phyloP scores from a whole-genome alignment of 2,888 invertebrate genomes.

The Archaeoteleia sp. region DNA sequence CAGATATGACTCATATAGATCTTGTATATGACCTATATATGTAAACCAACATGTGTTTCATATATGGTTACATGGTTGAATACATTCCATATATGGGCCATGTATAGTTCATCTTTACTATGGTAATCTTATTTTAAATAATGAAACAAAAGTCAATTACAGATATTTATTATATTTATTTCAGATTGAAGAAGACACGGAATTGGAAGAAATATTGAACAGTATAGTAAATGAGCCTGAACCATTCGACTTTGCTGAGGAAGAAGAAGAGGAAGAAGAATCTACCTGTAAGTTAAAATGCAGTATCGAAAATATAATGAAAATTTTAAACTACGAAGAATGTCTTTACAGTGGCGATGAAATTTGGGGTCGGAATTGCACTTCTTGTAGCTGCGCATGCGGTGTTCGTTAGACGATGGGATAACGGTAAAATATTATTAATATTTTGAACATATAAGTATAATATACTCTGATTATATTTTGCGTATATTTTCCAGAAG shows the following conservation, averaged over 20 bases:
- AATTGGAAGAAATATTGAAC: conserved; percentile 66
- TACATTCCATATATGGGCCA: too few relatives aligned
- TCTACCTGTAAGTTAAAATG: conserved; percentile 32
- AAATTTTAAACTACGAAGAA: too few relatives aligned
- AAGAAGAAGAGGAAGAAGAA: conserved; percentile 64
- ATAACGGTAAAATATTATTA: conserved; percentile 79
- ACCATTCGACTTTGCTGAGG: conserved; percentile 65
- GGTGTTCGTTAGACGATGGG: conserved; percentile 87
- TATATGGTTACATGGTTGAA: too few relatives aligned
- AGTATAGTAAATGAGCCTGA: conserved; percentile 66
- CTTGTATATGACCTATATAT: too few relatives aligned
- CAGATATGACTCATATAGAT: too few relatives aligned
- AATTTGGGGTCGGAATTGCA: conserved; percentile 89
- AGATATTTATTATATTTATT: too few relatives aligned
- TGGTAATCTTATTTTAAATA: too few relatives aligned
- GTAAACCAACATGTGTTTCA: too few relatives aligned
- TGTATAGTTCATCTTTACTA: too few relatives aligned
- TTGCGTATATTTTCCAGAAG: conserved; percentile 11
- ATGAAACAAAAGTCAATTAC: too few relatives aligned
- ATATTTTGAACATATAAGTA: background rate
- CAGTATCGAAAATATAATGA: conserved; percentile 4
- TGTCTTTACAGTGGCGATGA: conserved; percentile 88
- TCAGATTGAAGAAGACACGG: conserved; percentile 63
- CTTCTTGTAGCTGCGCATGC: conserved; percentile 90
- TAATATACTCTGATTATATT: background rate